These are phyloP conservation scores for Ctenosaura bakeri DNA, from an alignment of 2,797 vertebrate genomes.

Conservation along the genomic window DNA sequence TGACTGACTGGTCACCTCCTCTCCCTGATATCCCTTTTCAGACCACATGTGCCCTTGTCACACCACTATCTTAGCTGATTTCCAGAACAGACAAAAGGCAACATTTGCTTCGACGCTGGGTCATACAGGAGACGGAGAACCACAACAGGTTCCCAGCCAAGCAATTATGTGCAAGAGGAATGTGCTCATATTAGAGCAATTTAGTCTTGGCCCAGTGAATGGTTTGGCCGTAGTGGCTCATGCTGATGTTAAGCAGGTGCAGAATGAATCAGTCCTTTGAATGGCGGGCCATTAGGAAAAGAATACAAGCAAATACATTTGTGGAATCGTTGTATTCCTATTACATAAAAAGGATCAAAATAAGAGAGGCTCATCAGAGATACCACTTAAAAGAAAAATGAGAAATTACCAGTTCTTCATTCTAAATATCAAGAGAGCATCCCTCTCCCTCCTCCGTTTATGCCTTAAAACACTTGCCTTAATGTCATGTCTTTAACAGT, in stretches of 20 bases:
- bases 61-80: not conserved
- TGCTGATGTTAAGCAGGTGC: not conserved
- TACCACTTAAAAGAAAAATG: not conserved
- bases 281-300: not conserved
- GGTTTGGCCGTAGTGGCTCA: not conserved
- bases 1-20: not conserved
- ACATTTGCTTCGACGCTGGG: not conserved
- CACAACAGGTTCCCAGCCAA: not conserved
- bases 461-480: not conserved
- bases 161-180: not conserved
- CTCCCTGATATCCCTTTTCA: not conserved
- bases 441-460: not conserved
- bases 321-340: not conserved
- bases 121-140: not conserved
- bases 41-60: not conserved
- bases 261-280: not conserved
- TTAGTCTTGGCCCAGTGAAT: not conserved
- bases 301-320: not conserved
- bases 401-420: no score
- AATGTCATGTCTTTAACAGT: not conserved
- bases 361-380: not conserved
- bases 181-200: not conserved
- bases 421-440: not conserved
- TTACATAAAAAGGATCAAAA: not conserved
- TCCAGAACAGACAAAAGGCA: not conserved